A percentile compares a stretch with the other conserved stretches of the same genome.
Evolutionary conservation across 2,113 vertebrate genomes (phyloP).

Genomic region (Paramormyrops kingsleyae): DNA sequence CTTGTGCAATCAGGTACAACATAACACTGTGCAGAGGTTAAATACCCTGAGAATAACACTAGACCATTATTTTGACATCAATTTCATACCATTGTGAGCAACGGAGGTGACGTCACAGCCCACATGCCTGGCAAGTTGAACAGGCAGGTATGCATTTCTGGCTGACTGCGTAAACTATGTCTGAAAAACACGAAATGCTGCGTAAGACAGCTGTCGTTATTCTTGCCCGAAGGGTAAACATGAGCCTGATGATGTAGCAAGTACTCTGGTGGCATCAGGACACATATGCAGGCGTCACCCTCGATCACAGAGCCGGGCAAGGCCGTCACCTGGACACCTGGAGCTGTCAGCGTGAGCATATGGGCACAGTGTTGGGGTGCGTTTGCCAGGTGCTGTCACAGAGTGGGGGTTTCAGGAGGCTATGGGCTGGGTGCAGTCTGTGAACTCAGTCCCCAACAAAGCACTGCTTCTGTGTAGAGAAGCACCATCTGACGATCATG

Average conservation of each 20-base stretch:
- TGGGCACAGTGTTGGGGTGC: neutral
- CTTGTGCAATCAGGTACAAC: neutral
- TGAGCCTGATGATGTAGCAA: neutral
- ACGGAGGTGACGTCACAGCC: neutral
- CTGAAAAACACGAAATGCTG: neutral
- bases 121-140: neutral
- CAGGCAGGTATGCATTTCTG: slow-evolving; percentile 8
- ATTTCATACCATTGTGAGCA: neutral
- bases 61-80: neutral
- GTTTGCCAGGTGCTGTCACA: neutral
- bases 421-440: neutral
- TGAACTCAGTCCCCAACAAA: neutral
- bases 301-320: neutral
- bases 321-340: neutral
- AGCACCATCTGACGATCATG: neutral
- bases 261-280: neutral
- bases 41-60: neutral
- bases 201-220: neutral
- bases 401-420: neutral
- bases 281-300: neutral
- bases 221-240: neutral
- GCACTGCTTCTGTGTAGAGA: neutral
- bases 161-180: neutral
- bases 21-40: neutral
- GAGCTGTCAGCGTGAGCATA: neutral